A percentile compares a stretch with the other conserved stretches of the same genome.
Evolutionary conservation across 2,797 vertebrate genomes (phyloP).

Genomic region (Pampus argenteus): DNA sequence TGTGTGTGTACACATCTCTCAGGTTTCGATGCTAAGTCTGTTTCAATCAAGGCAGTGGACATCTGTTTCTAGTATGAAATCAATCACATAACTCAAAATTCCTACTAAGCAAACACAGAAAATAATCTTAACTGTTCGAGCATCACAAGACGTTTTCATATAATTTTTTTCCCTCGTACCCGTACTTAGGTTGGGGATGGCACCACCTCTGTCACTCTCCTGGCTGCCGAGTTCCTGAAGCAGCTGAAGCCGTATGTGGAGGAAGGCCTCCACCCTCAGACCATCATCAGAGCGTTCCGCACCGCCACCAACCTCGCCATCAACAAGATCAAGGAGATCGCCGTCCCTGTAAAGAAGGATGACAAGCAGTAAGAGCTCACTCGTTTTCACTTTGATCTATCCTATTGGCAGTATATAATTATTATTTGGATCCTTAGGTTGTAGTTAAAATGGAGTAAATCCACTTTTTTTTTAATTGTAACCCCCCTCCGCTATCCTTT

Average conservation of each 20-base stretch:
- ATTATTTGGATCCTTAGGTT: background rate
- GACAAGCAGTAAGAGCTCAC: conserved; percentile 90
- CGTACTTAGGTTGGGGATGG: conserved; percentile 91
- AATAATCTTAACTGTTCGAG: background rate
- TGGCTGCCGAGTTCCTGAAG: conserved; percentile 96
- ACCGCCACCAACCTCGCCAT: conserved; percentile 92
- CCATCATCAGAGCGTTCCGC: conserved; percentile 97
- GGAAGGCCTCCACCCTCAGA: conserved; percentile 97
- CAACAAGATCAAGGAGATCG: conserved; percentile 91
- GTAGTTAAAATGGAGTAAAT: too few relatives aligned
- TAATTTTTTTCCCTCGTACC: background rate
- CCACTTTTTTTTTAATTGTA: background rate
- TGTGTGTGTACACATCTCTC: background rate
- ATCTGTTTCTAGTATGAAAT: background rate
- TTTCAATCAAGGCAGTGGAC: background rate
- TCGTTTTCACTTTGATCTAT: background rate
- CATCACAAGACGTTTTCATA: background rate
- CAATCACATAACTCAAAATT: background rate
- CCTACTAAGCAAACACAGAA: background rate
- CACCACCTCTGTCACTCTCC: conserved; percentile 95
- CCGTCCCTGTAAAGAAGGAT: conserved; percentile 93
- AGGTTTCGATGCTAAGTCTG: too few relatives aligned
- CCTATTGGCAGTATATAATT: background rate
- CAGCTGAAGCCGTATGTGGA: conserved; percentile 96
- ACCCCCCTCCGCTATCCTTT: background rate